Base-by-base conservation (phyloP, 2,113 vertebrate genomes). In the Telmatochromis sp. region DNA sequence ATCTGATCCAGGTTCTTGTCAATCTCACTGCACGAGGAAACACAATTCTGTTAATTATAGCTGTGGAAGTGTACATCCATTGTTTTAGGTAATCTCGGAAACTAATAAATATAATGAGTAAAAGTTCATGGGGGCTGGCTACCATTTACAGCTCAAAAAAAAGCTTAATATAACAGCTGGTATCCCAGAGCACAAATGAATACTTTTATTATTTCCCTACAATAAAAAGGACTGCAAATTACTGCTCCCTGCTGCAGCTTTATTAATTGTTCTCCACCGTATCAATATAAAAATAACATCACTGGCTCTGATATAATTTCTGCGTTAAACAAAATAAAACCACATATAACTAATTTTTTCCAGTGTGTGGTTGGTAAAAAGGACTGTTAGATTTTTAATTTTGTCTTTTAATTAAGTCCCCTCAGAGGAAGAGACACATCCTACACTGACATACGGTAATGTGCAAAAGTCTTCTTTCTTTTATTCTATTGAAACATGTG, bases 1-100 rank as follows among this genome's bases (percentile, higher is more conserved):
- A 99, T 99, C 91, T 99, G 98, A 93, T 99, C 99, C 94, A 99
- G 97, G 93, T 97, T 98, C 95, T 99, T 99, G 93, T 99, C 99
- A 87, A 99, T 99, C 96, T 99, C 99, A 95, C 99, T 99, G 96
- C 79, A 92, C 95, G 92, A 94, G 60, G 33, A 80, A 89, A 89
- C 5, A 3, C 23, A 90, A 10, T 84, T 9, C 3, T 12, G n/a
- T 89, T 58, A 86, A 73, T 82, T 55, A 45, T 6, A 75, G 10
- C 68, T 51, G 53, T 87, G 53, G 6, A 12, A 10, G 19, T 68
- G n/a, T 47, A 28, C 6, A 45, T 47, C 12, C 12, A 37, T 82
- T 78, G 6, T 49, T 83, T 55, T 73, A 73, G 37, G 23, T 70
- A 26, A 35, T 63, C 28, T 63, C 15, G 26, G 10, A 82, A 83